Conservation (phyloP, 1,140 invertebrate species). For the Bombus huntii region DNA sequence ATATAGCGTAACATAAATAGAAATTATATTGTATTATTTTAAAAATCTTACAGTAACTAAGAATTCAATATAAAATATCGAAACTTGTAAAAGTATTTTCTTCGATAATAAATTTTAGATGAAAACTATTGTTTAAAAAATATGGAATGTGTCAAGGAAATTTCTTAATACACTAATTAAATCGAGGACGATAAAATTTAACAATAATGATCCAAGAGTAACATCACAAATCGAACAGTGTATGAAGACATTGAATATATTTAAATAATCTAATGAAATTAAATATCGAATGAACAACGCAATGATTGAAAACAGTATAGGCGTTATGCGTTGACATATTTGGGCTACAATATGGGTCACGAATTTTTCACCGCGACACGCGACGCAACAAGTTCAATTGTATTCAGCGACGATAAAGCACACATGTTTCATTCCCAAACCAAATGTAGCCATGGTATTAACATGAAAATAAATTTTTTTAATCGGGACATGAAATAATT, state of each 20-base stretch:
- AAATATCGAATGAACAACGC: background rate
- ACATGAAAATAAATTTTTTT: background rate
- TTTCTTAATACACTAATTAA: background rate
- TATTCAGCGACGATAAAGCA: background rate
- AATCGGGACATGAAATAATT: slow-evolving; percentile 1
- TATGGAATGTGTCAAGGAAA: background rate
- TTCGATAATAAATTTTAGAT: background rate
- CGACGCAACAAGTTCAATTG: background rate
- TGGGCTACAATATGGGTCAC: slow-evolving; percentile 32
- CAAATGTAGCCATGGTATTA: no score
- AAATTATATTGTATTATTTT: background rate
- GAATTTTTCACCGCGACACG: background rate
- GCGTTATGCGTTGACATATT: background rate
- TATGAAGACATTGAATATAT: background rate
- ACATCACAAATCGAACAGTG: background rate
- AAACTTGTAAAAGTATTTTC: background rate
- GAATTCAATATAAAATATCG: background rate
- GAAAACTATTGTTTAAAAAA: background rate
- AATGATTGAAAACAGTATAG: background rate
- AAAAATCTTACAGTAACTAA: background rate
- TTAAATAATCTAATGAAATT: background rate
- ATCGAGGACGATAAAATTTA: background rate
- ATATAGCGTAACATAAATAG: background rate
- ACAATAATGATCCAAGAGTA: no score
- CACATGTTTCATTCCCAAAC: background rate